Evolutionary conservation across 2,888 invertebrate species (phyloP).

Genomic region (Euzophera pinguis): DNA sequence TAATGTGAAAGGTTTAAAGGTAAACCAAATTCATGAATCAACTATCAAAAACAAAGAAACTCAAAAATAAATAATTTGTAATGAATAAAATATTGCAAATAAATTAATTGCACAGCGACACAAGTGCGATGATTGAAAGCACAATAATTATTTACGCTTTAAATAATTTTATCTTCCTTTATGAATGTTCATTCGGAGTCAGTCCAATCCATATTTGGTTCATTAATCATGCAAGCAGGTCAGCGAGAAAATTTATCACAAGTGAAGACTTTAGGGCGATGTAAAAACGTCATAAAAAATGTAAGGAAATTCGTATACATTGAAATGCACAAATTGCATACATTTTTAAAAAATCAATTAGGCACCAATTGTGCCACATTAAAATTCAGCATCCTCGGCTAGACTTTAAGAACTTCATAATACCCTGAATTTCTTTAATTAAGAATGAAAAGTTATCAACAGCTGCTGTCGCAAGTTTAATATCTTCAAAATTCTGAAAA

Average conservation of each 20-base stretch:
- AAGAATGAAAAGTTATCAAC: neutral
- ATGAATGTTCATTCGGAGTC: neutral
- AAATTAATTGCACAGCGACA: neutral
- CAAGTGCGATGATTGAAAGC: neutral
- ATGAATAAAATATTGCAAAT: too few species aligned
- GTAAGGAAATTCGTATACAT: too few species aligned
- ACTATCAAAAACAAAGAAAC: too few species aligned
- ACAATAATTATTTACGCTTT: neutral
- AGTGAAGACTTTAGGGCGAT: neutral
- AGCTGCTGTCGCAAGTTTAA: neutral
- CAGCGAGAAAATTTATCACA: neutral
- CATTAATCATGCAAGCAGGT: conserved; percentile 9
- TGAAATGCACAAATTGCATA: too few species aligned
- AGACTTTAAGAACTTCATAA: neutral
- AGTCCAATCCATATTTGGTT: neutral
- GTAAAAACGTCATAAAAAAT: conserved; percentile 4
- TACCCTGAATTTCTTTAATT: neutral
- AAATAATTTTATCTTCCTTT: neutral
- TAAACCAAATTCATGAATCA: too few species aligned
- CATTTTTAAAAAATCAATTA: too few species aligned
- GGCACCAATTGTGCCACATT: too few species aligned
- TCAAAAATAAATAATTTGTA: too few species aligned
- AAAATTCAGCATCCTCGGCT: too few species aligned
- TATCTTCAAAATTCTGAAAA: neutral
- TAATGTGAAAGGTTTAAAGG: too few species aligned